Conservation (phyloP, 2,888 invertebrate genomes). For the Melolontha melolontha region DNA sequence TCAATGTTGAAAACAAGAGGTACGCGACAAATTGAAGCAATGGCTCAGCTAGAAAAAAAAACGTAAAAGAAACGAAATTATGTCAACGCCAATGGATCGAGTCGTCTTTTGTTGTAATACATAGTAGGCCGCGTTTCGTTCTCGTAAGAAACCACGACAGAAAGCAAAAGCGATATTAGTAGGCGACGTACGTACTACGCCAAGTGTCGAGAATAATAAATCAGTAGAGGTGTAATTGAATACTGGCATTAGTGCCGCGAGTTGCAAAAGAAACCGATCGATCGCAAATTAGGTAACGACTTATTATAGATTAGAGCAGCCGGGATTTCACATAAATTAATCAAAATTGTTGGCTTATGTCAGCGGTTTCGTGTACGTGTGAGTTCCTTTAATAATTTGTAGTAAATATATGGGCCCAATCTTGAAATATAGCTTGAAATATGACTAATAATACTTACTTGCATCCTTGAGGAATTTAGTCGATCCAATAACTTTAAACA, state of each 20-base stretch:
- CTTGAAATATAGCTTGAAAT: too few species aligned
- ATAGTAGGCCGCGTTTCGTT: slow-evolving; percentile 13
- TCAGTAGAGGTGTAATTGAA: slow-evolving; percentile 16
- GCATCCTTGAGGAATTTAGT: too few species aligned
- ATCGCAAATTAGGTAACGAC: slow-evolving; percentile 8
- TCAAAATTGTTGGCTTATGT: not conserved
- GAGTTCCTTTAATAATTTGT: not conserved
- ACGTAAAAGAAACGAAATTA: slow-evolving; percentile 5
- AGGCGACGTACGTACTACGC: slow-evolving; percentile 12
- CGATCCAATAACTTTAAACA: too few species aligned
- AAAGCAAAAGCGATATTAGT: slow-evolving; percentile 31
- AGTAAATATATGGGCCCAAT: too few species aligned
- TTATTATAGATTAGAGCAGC: slow-evolving; percentile 1
- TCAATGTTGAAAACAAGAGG: slow-evolving; percentile 26
- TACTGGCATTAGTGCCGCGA: not conserved
- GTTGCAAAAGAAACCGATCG: slow-evolving; percentile 12
- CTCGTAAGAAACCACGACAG: not conserved
- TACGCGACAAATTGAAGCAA: slow-evolving; percentile 14
- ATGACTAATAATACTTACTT: too few species aligned
- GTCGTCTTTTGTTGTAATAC: slow-evolving; percentile 4
- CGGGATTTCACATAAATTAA: slow-evolving; percentile 11
- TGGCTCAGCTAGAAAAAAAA: slow-evolving; percentile 9
- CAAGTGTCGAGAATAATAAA: slow-evolving; percentile 24
- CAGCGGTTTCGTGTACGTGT: not conserved
- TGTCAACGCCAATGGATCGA: slow-evolving; percentile 20